These are phyloP conservation scores for Cavia porcellus DNA, from an alignment of 2,113 vertebrate species.

Conservation along the genomic window DNA sequence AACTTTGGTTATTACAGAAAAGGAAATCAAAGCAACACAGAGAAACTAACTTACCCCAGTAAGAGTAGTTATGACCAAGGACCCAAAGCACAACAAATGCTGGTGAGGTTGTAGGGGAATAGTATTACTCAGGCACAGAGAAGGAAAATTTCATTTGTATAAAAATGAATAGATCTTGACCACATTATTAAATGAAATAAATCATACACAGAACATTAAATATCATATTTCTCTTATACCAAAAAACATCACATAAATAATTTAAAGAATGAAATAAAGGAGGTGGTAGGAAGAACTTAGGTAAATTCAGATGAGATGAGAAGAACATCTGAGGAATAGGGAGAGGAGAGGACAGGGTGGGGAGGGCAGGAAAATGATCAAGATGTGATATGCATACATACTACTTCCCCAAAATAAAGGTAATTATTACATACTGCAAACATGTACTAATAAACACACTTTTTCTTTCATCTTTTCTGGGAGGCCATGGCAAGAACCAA, in stretches of 20 bases:
- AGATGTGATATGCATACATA: background rate
- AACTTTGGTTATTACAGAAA: too few relatives aligned
- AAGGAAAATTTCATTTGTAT: background rate
- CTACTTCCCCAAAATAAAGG: background rate
- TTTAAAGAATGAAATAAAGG: background rate
- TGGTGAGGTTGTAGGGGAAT: background rate
- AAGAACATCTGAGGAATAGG: background rate
- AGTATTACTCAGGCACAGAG: background rate
- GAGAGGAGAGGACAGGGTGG: background rate
- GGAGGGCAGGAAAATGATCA: background rate
- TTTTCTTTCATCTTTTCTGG: conserved; percentile 20
- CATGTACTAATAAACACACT: background rate
- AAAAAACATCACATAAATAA: background rate
- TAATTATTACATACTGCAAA: background rate
- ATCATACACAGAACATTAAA: background rate
- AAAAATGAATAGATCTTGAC: background rate
- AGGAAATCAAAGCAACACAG: too few relatives aligned
- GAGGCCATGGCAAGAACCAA: background rate
- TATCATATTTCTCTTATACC: background rate
- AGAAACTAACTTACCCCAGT: too few relatives aligned
- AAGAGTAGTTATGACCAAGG: background rate
- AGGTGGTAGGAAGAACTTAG: background rate
- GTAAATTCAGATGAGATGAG: background rate
- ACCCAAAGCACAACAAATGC: background rate
- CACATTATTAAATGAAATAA: background rate